Conservation (phyloP, 2,113 vertebrate genomes). For the Nestor notabilis region DNA sequence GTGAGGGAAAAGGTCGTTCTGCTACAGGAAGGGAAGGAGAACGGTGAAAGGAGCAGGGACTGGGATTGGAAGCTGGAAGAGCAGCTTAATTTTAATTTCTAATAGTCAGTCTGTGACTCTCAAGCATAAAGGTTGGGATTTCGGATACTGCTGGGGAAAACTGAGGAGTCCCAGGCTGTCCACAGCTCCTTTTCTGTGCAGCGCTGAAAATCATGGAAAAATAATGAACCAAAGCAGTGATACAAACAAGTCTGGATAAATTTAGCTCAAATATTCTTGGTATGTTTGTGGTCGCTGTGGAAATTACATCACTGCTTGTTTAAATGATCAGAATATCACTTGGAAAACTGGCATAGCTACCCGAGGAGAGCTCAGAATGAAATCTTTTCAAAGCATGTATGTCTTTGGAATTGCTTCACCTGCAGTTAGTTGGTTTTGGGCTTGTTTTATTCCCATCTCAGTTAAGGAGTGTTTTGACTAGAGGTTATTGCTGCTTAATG, state of each 20-base stretch:
- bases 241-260: slow-evolving; percentile 49
- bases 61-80: not conserved
- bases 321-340: slow-evolving; percentile 50
- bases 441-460: not conserved
- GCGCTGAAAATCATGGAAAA: slow-evolving; percentile 20
- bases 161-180: not conserved
- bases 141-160: not conserved
- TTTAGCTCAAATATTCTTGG: slow-evolving; percentile 66
- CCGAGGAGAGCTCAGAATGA: not conserved
- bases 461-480: not conserved
- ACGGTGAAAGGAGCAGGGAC: not conserved
- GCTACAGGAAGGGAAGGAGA: not conserved
- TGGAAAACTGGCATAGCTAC: not conserved
- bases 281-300: slow-evolving; percentile 65
- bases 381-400: not conserved
- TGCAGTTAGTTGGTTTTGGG: not conserved
- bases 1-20: not conserved
- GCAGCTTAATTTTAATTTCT: not conserved
- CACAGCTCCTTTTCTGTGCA: not conserved
- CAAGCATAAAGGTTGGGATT: not conserved
- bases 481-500: not conserved
- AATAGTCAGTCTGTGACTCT: not conserved
- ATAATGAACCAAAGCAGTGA: not conserved
- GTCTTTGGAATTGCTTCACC: not conserved
- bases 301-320: slow-evolving; percentile 42